Percentiles rank a stretch among this genome's conserved stretches.
Conservation (phyloP, 2,797 vertebrate species). For the Cyprinella venusta region DNA sequence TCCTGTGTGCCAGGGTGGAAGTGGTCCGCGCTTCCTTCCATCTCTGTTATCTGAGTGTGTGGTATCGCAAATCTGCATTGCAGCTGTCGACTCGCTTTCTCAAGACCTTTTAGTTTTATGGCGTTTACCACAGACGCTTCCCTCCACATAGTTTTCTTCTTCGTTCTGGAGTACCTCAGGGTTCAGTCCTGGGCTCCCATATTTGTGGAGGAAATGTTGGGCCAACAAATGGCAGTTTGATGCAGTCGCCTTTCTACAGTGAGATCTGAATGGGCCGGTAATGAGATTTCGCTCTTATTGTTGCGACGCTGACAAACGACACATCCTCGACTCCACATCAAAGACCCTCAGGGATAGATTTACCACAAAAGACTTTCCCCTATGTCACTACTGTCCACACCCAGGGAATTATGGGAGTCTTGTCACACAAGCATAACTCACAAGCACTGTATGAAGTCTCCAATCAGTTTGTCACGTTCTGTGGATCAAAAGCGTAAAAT, state of each 20-base stretch:
- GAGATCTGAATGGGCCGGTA: constrained; percentile 49
- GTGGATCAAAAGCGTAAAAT: constrained; percentile 16
- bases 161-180: background rate
- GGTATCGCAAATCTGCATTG: constrained; percentile 35
- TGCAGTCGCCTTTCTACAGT: background rate
- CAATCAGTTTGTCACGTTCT: background rate
- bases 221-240: background rate
- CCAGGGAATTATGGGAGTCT: constrained; percentile 8
- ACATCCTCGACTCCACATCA: constrained; percentile 52
- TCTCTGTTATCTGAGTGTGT: constrained; percentile 51
- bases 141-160: background rate
- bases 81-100: constrained; percentile 29
- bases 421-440: constrained; percentile 19
- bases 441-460: background rate
- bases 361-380: constrained; percentile 45
- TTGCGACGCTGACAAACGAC: constrained; percentile 30
- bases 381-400: constrained; percentile 15
- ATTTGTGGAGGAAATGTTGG: background rate
- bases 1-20: background rate
- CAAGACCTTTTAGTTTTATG: constrained; percentile 18
- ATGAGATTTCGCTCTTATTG: constrained; percentile 56
- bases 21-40: background rate
- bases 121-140: constrained; percentile 22
- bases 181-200: constrained; percentile 8
- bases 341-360: constrained; percentile 55